phyloP scores from a whole-genome alignment of 2,888 invertebrate genomes.

The Pantelozetes paolii region DNA sequence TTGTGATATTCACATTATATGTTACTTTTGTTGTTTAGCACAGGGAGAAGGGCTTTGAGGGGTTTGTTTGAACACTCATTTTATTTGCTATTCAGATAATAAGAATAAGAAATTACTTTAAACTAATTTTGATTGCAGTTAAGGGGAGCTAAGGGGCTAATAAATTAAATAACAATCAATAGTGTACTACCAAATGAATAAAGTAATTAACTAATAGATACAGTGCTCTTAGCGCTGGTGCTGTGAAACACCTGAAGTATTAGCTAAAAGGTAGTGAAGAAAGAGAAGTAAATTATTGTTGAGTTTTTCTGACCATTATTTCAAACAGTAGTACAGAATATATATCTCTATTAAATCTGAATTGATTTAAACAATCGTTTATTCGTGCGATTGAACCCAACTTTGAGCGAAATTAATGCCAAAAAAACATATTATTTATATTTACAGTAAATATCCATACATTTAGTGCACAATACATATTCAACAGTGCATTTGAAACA shows the following conservation, averaged over 20 bases:
- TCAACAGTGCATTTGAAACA: neutral
- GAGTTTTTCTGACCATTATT: neutral
- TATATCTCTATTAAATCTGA: conserved; percentile 18
- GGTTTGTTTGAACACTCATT: neutral
- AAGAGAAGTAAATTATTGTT: neutral
- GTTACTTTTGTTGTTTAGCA: neutral
- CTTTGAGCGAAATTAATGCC: neutral
- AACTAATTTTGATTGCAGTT: neutral
- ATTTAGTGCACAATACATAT: conserved; percentile 8
- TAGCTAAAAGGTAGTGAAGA: neutral
- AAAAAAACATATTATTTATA: neutral
- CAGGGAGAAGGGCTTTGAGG: neutral
- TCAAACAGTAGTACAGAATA: neutral
- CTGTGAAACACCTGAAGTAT: neutral
- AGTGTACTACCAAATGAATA: conserved; percentile 2
- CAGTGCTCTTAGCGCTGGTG: neutral
- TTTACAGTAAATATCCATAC: neutral
- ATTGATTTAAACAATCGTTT: neutral
- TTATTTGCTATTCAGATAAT: neutral
- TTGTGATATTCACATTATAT: conserved; percentile 14
- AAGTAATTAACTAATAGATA: neutral
- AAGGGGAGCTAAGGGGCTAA: neutral
- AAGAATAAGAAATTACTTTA: neutral
- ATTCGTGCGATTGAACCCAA: conserved; percentile 15
- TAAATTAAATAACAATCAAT: conserved; percentile 14